phyloP scores from a whole-genome alignment of 30 jellyfish, hydroid and myxozoan species.

The Rhopilema esculentum region DNA sequence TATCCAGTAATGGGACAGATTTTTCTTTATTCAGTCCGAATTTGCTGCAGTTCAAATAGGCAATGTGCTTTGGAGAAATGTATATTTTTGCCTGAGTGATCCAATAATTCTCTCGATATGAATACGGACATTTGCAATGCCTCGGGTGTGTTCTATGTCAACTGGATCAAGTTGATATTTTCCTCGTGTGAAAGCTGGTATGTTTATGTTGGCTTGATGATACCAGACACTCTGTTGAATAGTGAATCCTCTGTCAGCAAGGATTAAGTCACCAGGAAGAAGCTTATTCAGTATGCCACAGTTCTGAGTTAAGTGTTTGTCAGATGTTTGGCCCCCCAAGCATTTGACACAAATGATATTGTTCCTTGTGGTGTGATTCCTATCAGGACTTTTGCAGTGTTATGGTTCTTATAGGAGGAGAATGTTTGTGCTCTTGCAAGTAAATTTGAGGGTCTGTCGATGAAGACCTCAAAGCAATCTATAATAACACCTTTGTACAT shows the following conservation, averaged over 20 bases:
- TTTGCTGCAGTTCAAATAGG: slow-evolving; percentile 20
- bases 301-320: slow-evolving; percentile 30
- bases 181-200: slow-evolving; percentile 58
- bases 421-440: slow-evolving; percentile 68
- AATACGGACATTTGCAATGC: slow-evolving; percentile 40
- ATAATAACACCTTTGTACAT: slow-evolving; percentile 35
- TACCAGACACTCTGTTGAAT: slow-evolving; percentile 35
- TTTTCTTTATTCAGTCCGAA: slow-evolving; percentile 7
- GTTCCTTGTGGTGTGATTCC: no score
- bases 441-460: slow-evolving; percentile 47
- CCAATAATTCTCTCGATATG: slow-evolving; percentile 42
- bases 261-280: slow-evolving; percentile 30
- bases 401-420: no score
- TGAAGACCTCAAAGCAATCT: slow-evolving; percentile 64
- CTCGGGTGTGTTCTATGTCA: slow-evolving; percentile 44
- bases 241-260: slow-evolving; percentile 63
- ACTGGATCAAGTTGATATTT: slow-evolving; percentile 55
- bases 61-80: slow-evolving; percentile 19
- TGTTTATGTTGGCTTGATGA: slow-evolving; percentile 28
- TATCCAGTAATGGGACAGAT: slow-evolving; percentile 9
- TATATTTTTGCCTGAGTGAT: slow-evolving; percentile 20
- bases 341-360: slow-evolving; percentile 42
- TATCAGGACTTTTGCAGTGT: no score
- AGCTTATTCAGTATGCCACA: slow-evolving; percentile 40
- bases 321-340: slow-evolving; percentile 61